Evolutionary conservation across 2,113 vertebrate species (phyloP).

Genomic region (Pseudonaja textilis): DNA sequence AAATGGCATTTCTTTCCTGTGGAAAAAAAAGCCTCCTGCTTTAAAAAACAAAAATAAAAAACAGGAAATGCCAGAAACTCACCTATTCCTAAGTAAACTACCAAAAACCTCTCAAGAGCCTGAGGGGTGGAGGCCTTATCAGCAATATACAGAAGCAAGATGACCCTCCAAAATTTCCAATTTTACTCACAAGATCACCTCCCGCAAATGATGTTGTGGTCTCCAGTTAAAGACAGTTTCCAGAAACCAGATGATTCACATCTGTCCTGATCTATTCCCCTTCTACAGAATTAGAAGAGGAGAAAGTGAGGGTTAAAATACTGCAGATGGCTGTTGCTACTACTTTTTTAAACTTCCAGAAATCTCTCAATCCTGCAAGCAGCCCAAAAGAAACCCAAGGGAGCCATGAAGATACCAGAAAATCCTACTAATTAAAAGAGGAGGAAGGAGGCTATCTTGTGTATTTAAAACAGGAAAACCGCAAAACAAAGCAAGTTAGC

Average conservation of each 20-base stretch:
- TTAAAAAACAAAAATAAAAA: neutral
- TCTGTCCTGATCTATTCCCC: neutral
- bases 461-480: neutral
- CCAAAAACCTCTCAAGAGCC: neutral
- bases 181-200: neutral
- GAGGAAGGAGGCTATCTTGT: neutral
- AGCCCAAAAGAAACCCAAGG: no score
- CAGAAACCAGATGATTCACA: neutral
- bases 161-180: neutral
- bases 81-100: neutral
- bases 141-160: neutral
- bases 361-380: neutral
- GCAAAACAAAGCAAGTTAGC: neutral
- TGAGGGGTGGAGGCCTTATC: no score
- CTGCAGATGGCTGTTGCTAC: neutral
- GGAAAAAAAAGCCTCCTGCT: neutral
- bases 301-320: no score
- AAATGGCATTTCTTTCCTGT: neutral
- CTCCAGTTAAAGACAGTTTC: neutral
- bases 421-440: neutral
- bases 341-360: neutral
- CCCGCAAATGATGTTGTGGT: neutral
- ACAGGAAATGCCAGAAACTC: neutral
- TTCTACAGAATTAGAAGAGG: neutral
- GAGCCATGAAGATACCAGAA: neutral